phyloP scores from a whole-genome alignment of 2,113 vertebrate species.

The Centrocercus urophasianus region DNA sequence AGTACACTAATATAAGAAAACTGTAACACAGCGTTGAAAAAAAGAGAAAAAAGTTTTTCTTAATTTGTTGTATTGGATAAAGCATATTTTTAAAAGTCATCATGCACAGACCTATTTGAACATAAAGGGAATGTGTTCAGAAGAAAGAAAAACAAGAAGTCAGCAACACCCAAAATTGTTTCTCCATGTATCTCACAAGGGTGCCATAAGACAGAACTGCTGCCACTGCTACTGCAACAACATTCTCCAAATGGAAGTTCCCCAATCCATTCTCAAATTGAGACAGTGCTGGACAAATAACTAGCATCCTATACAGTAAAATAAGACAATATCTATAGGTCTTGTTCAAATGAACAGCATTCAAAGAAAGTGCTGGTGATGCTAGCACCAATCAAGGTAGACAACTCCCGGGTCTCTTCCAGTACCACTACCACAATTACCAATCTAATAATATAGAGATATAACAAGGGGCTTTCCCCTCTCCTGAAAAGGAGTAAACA shows the following conservation, averaged over 20 bases:
- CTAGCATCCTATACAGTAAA: neutral
- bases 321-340: neutral
- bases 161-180: neutral
- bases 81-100: neutral
- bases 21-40: neutral
- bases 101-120: neutral
- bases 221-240: neutral
- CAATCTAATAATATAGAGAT: neutral
- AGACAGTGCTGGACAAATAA: neutral
- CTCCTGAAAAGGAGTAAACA: neutral
- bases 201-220: neutral
- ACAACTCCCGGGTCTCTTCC: neutral
- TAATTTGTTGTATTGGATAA: neutral
- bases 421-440: neutral
- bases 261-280: neutral
- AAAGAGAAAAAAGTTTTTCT: neutral
- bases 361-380: neutral
- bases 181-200: neutral
- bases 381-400: neutral
- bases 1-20: neutral
- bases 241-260: neutral
- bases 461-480: neutral
- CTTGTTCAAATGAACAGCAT: neutral
- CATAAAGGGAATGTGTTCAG: fast-evolving
- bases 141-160: neutral